These are phyloP conservation scores for Hydrolagus affinis DNA, from an alignment of 2,113 vertebrate species.

Conservation along the genomic window DNA sequence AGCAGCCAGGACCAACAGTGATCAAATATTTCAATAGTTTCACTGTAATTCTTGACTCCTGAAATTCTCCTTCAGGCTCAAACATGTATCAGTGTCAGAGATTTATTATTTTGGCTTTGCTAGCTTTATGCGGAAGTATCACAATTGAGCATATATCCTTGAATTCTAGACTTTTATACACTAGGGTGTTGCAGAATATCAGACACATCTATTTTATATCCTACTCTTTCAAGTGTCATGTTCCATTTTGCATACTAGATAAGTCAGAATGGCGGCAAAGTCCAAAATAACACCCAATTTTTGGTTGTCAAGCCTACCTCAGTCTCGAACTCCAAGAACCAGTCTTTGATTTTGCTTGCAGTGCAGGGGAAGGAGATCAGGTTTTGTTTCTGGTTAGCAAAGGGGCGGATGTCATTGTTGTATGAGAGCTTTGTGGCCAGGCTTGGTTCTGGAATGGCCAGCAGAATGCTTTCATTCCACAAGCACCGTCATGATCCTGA, in stretches of 20 bases:
- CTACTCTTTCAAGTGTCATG: not conserved
- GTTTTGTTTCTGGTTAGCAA: not conserved
- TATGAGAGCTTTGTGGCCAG: not conserved
- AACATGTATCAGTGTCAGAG: conserved; percentile 69
- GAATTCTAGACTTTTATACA: conserved; percentile 34
- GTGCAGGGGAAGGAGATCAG: not conserved
- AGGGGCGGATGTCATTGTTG: not conserved
- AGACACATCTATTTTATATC: not conserved
- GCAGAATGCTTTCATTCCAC: not conserved
- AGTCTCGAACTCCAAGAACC: conserved; percentile 8
- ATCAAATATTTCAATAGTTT: conserved; percentile 74
- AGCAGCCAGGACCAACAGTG: conserved; percentile 64
- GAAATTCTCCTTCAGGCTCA: conserved; percentile 68
- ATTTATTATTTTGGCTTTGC: conserved; percentile 66
- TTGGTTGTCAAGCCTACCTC: not conserved
- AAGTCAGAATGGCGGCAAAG: not conserved
- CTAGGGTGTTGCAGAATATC: not conserved
- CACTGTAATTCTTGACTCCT: conserved; percentile 63
- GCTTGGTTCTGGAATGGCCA: not conserved
- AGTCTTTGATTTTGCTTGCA: not conserved
- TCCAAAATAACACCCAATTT: not conserved
- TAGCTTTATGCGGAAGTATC: not conserved
- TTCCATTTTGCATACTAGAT: not conserved
- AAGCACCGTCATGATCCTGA: not conserved
- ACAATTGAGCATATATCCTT: conserved; percentile 61